Base-by-base conservation (phyloP, 2,888 invertebrate genomes). In the Coecobrya sp. region DNA sequence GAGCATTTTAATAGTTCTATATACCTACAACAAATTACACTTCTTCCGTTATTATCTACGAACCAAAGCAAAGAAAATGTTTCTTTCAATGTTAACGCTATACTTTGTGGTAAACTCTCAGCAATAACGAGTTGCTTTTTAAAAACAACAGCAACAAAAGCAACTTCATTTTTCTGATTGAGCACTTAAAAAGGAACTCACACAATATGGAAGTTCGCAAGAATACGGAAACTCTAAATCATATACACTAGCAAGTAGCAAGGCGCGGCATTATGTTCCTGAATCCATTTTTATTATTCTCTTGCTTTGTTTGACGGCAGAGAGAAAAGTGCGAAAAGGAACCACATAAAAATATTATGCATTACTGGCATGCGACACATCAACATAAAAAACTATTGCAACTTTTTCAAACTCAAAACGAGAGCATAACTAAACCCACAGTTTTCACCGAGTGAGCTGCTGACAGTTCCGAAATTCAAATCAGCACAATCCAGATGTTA, bases 401-500 rank as follows among this genome's bases (percentile, higher is more conserved):
- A 73, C 73, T n/a, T 73, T 73, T 19, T 73, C 19, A 73, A 79
- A 27, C 25, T 52, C 19, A 45, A 45, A 76, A 76, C 19, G 45
- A 42, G 8, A 19, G 19, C n/a, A n/a, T n/a, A n/a, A n/a, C n/a
- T n/a, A n/a, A 76, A 49, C 10, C 76, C 22, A 10, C 76, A 76
- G 27, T 45, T 45, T 76, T 45, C 49, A 45, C 8, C 7, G 11
- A 45, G 16, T 45, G 76, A 25, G 79, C 73, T 49, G 79, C 65
- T 82, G 82, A 84, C 89, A 76, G 70, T 62, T 76, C 27, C 59
- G 59, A 89, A 89, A 84, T 84, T 90, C 73, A 85, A 85, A 84
- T 90, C 59, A 85, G 62, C 84, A 85, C 45, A 42, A 62, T 36
- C 73, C 84, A 90, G 89, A 90, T 90, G 89, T 79, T 79, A 52